phyloP scores from a whole-genome alignment of 1,140 invertebrate genomes.

The Rhysida immarginata region DNA sequence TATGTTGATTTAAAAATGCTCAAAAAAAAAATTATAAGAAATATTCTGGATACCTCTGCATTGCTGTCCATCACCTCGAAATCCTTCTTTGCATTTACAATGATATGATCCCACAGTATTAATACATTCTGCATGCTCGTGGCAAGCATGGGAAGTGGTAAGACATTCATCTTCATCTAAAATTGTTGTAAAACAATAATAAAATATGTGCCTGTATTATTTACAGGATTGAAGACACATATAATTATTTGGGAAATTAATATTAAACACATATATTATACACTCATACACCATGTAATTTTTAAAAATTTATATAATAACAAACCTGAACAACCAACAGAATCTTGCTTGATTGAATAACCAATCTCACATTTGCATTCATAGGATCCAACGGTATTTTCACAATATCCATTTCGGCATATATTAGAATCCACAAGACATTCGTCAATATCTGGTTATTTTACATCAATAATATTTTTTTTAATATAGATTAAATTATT shows the following conservation, averaged over 20 bases:
- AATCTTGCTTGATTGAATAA: slow-evolving; percentile 55
- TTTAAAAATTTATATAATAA: too few species aligned
- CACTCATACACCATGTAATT: too few species aligned
- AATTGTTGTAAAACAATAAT: slow-evolving; percentile 9
- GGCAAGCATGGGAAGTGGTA: slow-evolving; percentile 56
- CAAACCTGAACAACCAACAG: slow-evolving; percentile 30
- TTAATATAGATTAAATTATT: neutral
- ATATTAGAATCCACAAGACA: slow-evolving; percentile 48
- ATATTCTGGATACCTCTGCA: slow-evolving; percentile 21
- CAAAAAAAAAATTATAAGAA: neutral
- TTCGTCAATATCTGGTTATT: slow-evolving; percentile 53
- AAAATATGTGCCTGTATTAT: too few species aligned
- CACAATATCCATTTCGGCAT: slow-evolving; percentile 53
- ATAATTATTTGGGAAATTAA: too few species aligned
- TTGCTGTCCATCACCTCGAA: slow-evolving; percentile 54
- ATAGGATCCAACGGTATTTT: slow-evolving; percentile 72
- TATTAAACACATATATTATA: too few species aligned
- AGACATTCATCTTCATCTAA: slow-evolving; percentile 69
- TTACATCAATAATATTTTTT: too few species aligned
- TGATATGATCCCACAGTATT: slow-evolving; percentile 67
- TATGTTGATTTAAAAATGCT: neutral
- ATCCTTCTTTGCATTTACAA: slow-evolving; percentile 69
- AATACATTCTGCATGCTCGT: slow-evolving; percentile 61
- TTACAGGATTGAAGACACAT: too few species aligned
- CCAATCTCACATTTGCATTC: slow-evolving; percentile 58